Percentiles rank a stretch among this genome's conserved stretches.
These are phyloP conservation scores for Akabosia matsudoensis DNA, from an alignment of 1,140 invertebrate species.

Conservation along the genomic window DNA sequence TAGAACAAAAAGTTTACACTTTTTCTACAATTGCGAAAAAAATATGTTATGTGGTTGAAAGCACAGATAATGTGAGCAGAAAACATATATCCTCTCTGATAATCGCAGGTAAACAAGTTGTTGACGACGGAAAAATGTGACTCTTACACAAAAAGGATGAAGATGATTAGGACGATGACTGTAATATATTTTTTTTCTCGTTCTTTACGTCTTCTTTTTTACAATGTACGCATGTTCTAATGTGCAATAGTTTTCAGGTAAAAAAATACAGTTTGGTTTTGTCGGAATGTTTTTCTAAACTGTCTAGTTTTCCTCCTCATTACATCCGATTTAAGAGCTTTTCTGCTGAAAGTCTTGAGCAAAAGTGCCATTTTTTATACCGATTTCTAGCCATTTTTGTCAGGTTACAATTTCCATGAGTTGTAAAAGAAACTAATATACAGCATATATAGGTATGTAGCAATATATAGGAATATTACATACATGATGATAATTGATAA, in stretches of 20 bases:
- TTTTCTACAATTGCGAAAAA: neutral
- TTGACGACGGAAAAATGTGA: neutral
- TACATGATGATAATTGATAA: no score
- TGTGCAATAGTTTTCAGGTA: neutral
- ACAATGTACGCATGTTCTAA: neutral
- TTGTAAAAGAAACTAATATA: no score
- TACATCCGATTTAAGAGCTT: slow-evolving; percentile 6
- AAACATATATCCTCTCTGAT: neutral
- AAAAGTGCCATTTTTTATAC: slow-evolving; percentile 1
- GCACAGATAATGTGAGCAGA: neutral
- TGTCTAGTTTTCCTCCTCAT: neutral
- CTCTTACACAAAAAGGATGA: neutral
- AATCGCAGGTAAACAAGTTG: slow-evolving; percentile 8
- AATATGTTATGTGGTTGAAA: neutral
- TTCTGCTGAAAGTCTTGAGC: slow-evolving; percentile 11
- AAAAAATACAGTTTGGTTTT: no score
- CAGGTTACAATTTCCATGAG: no score
- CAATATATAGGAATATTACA: no score
- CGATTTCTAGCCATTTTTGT: slow-evolving; percentile 8
- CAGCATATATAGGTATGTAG: no score
- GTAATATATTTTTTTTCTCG: neutral
- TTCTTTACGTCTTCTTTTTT: neutral
- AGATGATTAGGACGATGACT: no score
- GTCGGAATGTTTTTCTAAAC: no score
- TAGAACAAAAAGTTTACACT: neutral